Conservation (phyloP, 2,113 vertebrate species). For the Oncorhynchus clarkii region DNA sequence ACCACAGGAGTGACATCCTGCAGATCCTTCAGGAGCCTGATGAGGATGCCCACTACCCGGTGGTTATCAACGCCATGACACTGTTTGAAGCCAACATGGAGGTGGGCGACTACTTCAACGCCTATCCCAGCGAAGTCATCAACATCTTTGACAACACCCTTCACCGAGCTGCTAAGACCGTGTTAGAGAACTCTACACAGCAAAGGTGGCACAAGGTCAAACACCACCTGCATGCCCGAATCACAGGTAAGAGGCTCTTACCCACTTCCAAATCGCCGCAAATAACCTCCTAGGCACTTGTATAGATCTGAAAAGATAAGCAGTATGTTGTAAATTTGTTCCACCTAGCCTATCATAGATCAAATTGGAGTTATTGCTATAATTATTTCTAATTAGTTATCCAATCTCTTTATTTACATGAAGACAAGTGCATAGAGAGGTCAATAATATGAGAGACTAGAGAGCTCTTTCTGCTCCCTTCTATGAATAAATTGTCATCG, state of each 20-base stretch:
- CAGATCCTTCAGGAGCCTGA: constrained; percentile 70
- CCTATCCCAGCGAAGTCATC: constrained; percentile 82
- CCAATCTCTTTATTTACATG: too few species aligned
- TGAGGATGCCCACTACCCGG: constrained; percentile 76
- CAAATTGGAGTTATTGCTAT: too few species aligned
- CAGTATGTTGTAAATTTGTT: too few species aligned
- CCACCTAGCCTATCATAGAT: too few species aligned
- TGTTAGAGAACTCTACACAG: constrained; percentile 49
- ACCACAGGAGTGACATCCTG: constrained; percentile 81
- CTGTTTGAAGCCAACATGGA: constrained; percentile 97
- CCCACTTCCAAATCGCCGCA: too few species aligned
- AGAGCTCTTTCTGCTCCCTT: too few species aligned
- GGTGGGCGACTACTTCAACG: constrained; percentile 88
- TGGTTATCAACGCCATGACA: constrained; percentile 91
- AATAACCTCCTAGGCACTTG: too few species aligned
- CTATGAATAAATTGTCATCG: too few species aligned
- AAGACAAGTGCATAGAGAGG: too few species aligned
- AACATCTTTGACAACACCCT: constrained; percentile 84
- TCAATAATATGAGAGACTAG: too few species aligned
- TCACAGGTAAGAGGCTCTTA: constrained; percentile 76
- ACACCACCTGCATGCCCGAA: constrained; percentile 81
- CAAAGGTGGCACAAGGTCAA: constrained; percentile 59
- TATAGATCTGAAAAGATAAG: too few species aligned
- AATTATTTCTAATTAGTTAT: too few species aligned
- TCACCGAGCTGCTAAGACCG: constrained; percentile 64